These are phyloP conservation scores for Tragopan temminckii DNA, from an alignment of 2,797 vertebrate genomes.

Conservation along the genomic window DNA sequence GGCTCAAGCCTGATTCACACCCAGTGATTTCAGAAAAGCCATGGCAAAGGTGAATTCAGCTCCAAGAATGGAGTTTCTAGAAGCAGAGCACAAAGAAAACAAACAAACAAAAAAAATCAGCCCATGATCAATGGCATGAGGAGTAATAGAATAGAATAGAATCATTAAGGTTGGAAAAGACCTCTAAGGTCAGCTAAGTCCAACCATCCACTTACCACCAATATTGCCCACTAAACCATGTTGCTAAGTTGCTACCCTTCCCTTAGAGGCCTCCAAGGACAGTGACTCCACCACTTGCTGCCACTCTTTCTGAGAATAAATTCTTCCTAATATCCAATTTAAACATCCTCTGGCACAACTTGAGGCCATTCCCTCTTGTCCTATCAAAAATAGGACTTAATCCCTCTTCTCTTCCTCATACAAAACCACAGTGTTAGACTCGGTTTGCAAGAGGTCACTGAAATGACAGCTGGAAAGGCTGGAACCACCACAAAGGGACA, in stretches of 20 bases:
- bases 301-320: no score
- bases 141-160: background rate
- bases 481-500: background rate
- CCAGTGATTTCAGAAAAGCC: background rate
- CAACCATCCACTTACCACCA: no score
- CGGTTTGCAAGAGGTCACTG: background rate
- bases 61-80: background rate
- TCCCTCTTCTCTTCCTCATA: background rate
- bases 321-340: no score
- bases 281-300: no score
- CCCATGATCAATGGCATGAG: accelerated
- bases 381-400: background rate
- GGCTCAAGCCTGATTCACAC: background rate
- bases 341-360: no score
- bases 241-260: no score
- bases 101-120: background rate
- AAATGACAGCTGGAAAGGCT: accelerated
- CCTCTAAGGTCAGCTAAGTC: no score
- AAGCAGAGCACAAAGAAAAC: background rate
- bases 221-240: no score
- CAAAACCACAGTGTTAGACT: accelerated
- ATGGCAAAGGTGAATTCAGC: background rate
- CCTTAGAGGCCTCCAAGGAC: no score
- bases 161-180: no score
- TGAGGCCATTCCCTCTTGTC: no score